These are phyloP conservation scores for Gallirallus australis DNA, from an alignment of 2,797 vertebrate species.

Conservation along the genomic window DNA sequence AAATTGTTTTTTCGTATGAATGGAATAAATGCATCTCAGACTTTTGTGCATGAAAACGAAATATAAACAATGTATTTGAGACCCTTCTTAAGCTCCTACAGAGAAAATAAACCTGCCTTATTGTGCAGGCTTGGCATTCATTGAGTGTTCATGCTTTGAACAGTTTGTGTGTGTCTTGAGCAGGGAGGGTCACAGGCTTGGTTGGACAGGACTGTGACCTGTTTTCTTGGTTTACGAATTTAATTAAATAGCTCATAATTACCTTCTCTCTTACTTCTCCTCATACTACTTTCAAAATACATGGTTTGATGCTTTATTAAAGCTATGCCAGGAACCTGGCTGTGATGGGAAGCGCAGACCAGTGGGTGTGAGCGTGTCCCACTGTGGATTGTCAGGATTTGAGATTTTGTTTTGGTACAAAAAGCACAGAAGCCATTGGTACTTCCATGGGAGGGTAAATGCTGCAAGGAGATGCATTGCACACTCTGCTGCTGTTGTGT, in stretches of 20 bases:
- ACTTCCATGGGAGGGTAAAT: background rate
- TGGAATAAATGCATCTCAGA: slow-evolving; percentile 37
- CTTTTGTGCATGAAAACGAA: slow-evolving; percentile 23
- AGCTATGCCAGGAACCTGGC: slow-evolving; percentile 33
- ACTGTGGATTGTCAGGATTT: background rate
- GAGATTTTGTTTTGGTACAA: background rate
- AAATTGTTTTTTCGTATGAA: slow-evolving; percentile 18
- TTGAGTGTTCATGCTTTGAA: background rate
- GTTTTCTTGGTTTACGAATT: slow-evolving; percentile 30
- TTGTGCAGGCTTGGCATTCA: background rate
- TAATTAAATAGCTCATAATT: background rate
- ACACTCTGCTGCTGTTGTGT: background rate
- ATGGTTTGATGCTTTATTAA: slow-evolving; percentile 13
- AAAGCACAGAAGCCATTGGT: background rate
- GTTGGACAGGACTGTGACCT: slow-evolving; percentile 8
- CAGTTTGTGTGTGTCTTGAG: background rate
- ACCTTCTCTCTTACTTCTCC: background rate
- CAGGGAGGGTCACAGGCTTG: background rate
- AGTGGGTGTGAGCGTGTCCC: background rate
- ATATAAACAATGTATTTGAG: background rate
- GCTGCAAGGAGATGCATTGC: background rate
- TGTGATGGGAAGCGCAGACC: background rate
- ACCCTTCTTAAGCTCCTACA: background rate
- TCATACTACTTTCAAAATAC: slow-evolving; percentile 1
- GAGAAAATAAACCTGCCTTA: background rate